phyloP scores from a whole-genome alignment of 2,888 invertebrate genomes.

The Himalopsyche japonica region DNA sequence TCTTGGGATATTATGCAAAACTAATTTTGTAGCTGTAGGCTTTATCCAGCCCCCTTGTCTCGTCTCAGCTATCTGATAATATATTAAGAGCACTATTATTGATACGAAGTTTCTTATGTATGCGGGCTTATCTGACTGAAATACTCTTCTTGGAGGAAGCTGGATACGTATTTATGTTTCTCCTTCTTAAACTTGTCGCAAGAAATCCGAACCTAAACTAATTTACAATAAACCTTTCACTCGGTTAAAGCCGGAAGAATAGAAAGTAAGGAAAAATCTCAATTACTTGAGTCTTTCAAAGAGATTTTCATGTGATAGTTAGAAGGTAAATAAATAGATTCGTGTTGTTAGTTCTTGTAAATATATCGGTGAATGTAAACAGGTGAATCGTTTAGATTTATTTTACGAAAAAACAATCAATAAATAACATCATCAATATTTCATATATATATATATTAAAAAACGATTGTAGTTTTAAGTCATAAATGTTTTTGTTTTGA shows the following conservation, averaged over 20 bases:
- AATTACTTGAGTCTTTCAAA: background rate
- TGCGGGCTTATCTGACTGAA: background rate
- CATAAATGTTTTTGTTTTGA: too few relatives aligned
- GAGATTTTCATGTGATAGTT: background rate
- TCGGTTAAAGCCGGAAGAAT: background rate
- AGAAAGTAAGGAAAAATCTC: background rate
- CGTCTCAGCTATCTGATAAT: background rate
- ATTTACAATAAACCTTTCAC: slow-evolving; percentile 33
- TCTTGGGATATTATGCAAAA: slow-evolving; percentile 7
- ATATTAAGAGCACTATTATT: background rate
- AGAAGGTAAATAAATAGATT: background rate
- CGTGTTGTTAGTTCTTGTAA: background rate
- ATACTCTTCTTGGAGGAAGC: background rate
- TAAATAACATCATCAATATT: too few relatives aligned
- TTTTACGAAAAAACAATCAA: too few relatives aligned
- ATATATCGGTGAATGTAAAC: background rate
- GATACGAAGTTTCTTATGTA: background rate
- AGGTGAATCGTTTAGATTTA: background rate
- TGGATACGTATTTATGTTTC: slow-evolving; percentile 21
- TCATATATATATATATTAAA: too few relatives aligned
- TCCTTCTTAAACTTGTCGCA: slow-evolving; percentile 14
- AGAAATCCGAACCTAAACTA: slow-evolving; percentile 29
- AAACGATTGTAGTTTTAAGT: too few relatives aligned
- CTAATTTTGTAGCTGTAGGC: slow-evolving; percentile 10
- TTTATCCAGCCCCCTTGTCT: slow-evolving; percentile 4